Conservation (phyloP, 2,888 invertebrate species). For the Sphaerophoria taeniata region DNA sequence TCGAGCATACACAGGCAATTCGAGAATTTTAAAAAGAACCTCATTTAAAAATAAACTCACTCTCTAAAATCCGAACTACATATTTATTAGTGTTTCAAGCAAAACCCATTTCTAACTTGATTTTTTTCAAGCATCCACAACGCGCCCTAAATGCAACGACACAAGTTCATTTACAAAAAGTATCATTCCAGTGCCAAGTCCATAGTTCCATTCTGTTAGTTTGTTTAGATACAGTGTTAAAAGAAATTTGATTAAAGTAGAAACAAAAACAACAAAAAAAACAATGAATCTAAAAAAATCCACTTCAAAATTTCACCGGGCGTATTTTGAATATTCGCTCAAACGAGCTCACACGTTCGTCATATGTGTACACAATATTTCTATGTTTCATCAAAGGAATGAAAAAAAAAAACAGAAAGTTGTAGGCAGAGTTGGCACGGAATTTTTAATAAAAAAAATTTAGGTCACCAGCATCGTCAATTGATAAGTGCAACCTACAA, state of each 20-base stretch:
- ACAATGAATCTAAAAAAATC: background rate
- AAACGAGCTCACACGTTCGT: constrained; percentile 37
- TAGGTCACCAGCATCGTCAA: constrained; percentile 54
- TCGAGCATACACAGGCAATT: too few species aligned
- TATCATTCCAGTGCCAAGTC: constrained; percentile 24
- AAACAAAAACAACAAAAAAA: background rate
- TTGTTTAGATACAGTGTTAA: constrained; percentile 1
- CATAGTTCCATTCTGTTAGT: background rate
- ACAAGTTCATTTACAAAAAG: constrained; percentile 1
- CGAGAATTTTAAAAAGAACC: too few species aligned
- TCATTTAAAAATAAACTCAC: too few species aligned
- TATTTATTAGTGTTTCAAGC: too few species aligned
- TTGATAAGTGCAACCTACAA: constrained; percentile 52
- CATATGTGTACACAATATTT: background rate
- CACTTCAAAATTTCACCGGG: constrained; percentile 37
- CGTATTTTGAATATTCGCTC: constrained; percentile 12
- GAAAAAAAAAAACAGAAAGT: background rate
- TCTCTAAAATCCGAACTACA: too few species aligned
- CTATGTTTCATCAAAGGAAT: constrained; percentile 26
- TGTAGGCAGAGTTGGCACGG: constrained; percentile 27
- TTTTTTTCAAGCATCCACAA: background rate
- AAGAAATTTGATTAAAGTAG: constrained; percentile 32
- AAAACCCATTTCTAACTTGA: too few species aligned
- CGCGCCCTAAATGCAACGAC: background rate
- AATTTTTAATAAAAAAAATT: constrained; percentile 27